These are phyloP conservation scores for Eubucco bourcierii DNA, from an alignment of 2,113 vertebrate genomes.

Conservation along the genomic window DNA sequence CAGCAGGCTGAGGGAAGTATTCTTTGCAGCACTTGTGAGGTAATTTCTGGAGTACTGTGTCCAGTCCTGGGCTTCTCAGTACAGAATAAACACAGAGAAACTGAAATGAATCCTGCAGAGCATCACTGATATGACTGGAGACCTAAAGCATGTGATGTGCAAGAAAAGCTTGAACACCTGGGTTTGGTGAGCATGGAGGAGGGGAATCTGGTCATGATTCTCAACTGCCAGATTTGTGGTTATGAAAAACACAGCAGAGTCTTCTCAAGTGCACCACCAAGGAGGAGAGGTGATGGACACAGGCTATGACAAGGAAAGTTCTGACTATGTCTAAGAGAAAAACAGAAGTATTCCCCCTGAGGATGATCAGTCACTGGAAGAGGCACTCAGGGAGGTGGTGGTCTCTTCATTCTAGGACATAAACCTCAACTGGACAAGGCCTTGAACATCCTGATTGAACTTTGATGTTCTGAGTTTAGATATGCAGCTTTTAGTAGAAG, in stretches of 20 bases:
- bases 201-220: fast-evolving
- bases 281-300: not conserved
- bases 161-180: not conserved
- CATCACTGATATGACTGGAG: too few species aligned
- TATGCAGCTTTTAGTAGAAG: not conserved
- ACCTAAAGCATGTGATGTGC: fast-evolving
- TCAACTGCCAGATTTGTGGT: not conserved
- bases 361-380: not conserved
- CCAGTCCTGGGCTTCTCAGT: not conserved
- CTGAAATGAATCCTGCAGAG: not conserved
- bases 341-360: not conserved
- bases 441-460: not conserved
- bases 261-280: not conserved
- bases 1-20: not conserved
- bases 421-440: not conserved
- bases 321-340: not conserved
- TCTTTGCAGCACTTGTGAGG: not conserved
- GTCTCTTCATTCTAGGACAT: not conserved
- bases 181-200: not conserved
- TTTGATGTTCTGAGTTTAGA: not conserved
- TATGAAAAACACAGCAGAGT: not conserved
- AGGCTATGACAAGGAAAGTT: not conserved
- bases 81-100: not conserved
- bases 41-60: not conserved
- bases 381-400: not conserved